Conservation (phyloP, 2,797 vertebrate species). For the Tiaroga cobitis region DNA sequence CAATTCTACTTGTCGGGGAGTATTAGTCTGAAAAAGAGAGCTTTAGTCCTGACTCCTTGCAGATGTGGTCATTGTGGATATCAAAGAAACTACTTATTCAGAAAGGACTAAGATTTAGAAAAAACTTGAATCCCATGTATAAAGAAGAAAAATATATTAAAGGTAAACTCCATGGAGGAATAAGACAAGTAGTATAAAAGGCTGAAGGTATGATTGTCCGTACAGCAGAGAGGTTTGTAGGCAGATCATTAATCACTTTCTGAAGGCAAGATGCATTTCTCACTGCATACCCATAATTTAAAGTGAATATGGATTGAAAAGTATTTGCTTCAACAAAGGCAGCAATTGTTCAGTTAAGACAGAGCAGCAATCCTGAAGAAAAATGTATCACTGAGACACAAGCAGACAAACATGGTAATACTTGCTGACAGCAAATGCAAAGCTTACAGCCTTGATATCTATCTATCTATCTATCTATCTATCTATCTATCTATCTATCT, state of each 20-base stretch:
- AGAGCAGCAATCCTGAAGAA: conserved; percentile 13
- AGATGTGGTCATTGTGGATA: background rate
- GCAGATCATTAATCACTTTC: conserved; percentile 36
- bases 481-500: no score
- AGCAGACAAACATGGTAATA: no score
- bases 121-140: background rate
- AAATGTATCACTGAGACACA: conserved; percentile 22
- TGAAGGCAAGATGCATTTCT: conserved; percentile 21
- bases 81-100: background rate
- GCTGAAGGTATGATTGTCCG: background rate
- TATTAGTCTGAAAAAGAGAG: background rate
- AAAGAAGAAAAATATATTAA: background rate
- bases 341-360: conserved; percentile 43
- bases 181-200: conserved; percentile 6
- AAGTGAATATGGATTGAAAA: conserved; percentile 46
- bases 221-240: background rate
- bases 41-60: background rate
- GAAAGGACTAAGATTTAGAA: background rate
- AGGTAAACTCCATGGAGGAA: conserved; percentile 25
- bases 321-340: conserved; percentile 48
- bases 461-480: no score
- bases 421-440: no score
- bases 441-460: background rate
- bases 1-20: background rate
- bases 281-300: conserved; percentile 30